phyloP scores from a whole-genome alignment of 2,113 vertebrate species.

The Lanius collurio region DNA sequence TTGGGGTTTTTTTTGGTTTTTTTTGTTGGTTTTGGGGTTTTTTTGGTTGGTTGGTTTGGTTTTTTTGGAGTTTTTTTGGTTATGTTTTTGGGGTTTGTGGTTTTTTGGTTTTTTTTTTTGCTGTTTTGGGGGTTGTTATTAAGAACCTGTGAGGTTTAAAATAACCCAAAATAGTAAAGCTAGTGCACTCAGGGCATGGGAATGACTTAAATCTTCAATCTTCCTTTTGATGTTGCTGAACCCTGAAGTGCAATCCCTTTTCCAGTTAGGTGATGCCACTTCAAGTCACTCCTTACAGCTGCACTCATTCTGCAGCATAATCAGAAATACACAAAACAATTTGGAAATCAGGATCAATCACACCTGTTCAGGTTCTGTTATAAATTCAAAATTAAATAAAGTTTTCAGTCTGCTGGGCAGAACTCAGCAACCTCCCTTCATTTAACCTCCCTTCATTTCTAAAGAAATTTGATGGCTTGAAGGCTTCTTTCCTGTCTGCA shows the following conservation, averaged over 20 bases:
- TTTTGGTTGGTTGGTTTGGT: too few species aligned
- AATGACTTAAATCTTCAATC: not conserved
- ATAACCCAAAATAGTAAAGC: not conserved
- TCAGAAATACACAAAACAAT: not conserved
- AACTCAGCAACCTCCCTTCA: not conserved
- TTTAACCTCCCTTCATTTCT: not conserved
- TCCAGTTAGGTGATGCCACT: not conserved
- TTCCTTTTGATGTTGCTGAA: not conserved
- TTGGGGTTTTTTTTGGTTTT: not conserved
- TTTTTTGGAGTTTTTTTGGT: not conserved
- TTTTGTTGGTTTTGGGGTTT: not conserved
- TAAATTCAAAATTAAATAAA: not conserved
- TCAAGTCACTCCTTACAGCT: not conserved
- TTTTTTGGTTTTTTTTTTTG: not conserved
- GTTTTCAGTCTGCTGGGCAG: not conserved
- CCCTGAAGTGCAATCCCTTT: not conserved
- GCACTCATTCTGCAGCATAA: not conserved
- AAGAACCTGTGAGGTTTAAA: not conserved
- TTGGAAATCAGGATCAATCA: not conserved
- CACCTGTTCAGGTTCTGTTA: not conserved
- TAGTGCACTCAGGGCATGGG: not conserved
- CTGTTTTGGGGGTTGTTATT: not conserved
- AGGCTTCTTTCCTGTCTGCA: not conserved
- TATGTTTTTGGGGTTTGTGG: not conserved
- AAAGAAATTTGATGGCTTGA: not conserved